Evolutionary conservation across 2,888 invertebrate species (phyloP), one percentile per base, ranked within the genome.

Genomic region (Scaeva pyrastri): DNA sequence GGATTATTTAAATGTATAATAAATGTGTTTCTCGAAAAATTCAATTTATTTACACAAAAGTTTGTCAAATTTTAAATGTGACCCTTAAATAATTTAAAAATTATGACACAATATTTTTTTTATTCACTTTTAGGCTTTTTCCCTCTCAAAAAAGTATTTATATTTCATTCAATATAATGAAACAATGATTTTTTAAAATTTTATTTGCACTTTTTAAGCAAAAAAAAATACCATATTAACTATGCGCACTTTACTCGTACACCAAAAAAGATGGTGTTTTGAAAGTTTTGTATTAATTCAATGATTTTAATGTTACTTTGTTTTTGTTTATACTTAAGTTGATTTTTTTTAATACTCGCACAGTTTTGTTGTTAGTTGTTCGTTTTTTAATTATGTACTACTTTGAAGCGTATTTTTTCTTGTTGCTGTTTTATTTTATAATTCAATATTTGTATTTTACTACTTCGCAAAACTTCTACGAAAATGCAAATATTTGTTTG

Each of bases 31-130:
- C 43, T 21, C 21, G 19, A 78, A 75, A 73, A 73, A 43, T 55
- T 58, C 43, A 75, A 55, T 71, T 75, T 66, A 72, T 80, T 71
- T 80, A 84, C 85, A 81, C 72, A 85, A 77, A 82, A 79, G 23
- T 73, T 78, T 78, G 45, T 58, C 66, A 78, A 80, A 68, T 26
- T 36, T 77, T 50, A 23, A n/a, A n/a, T 26, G 2, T 50, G 5
- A 23, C 2, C 2, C 19, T 19, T 52, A 23, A 4, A 2, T 71
- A 70, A 60, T 16, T 62, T 62, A 60, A 48, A 50, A 19, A 48
- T 71, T 80, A 82, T 82, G 77, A 82, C 82, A 83, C 82, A 83
- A 77, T 78, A 68, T 60, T 39, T 78, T 66, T 66, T 52, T 23
- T 58, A n/a, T n/a, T n/a, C n/a, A n/a, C n/a, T 55, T 74, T 68